Conservation (phyloP, 37 sponge, comb jelly and placozoan genomes). For the Agelas oroides region DNA sequence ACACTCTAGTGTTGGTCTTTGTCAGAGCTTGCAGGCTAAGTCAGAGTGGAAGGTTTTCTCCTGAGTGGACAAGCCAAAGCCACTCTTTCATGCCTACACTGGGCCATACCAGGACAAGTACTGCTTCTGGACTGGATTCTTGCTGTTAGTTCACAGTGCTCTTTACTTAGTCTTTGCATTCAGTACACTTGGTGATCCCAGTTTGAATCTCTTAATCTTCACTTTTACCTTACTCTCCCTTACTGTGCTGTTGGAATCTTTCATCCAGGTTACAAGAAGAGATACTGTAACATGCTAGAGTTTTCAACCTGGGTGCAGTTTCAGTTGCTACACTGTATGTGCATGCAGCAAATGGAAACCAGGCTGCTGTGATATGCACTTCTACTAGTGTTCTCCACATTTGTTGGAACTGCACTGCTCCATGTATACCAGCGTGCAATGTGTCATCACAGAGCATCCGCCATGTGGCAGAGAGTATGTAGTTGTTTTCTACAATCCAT, state of each 20-base stretch:
- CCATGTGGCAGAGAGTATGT: too few species aligned
- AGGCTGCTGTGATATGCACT: too few species aligned
- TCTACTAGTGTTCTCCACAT: too few species aligned
- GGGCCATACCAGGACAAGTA: background rate
- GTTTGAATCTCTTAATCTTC: background rate
- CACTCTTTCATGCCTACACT: background rate
- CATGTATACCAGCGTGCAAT: too few species aligned
- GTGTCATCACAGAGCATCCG: too few species aligned
- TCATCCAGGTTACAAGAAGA: background rate
- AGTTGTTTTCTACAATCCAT: too few species aligned
- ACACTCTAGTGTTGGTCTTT: constrained; percentile 15
- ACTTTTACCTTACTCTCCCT: background rate
- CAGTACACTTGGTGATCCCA: background rate
- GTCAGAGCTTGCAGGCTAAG: background rate
- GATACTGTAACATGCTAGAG: background rate
- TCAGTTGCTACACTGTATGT: too few species aligned
- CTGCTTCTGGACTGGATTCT: constrained; percentile 44
- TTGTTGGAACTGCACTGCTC: too few species aligned
- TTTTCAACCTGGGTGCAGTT: background rate
- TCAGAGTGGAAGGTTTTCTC: too few species aligned
- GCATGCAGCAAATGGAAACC: too few species aligned
- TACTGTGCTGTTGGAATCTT: background rate
- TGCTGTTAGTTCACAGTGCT: background rate
- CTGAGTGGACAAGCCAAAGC: too few species aligned
- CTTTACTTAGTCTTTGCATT: constrained; percentile 13